Conservation (phyloP, 2,888 invertebrate genomes). For the Drosophila leonis region DNA sequence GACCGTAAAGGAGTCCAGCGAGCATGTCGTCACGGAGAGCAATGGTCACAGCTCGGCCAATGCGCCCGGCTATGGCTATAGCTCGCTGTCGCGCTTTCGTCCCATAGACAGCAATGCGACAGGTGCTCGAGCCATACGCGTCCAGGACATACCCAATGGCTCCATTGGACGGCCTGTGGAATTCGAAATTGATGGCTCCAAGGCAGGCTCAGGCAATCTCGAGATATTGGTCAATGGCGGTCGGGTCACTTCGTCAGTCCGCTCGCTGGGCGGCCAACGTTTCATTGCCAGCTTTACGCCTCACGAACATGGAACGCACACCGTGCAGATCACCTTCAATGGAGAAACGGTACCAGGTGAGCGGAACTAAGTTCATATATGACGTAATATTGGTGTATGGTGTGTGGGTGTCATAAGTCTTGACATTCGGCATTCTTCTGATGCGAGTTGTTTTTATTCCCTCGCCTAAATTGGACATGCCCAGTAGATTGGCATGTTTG, state of each 20-base stretch:
- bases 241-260: constrained; percentile 96
- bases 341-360: constrained; percentile 95
- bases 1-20: constrained; percentile 84
- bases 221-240: constrained; percentile 98
- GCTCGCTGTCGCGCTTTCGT: constrained; percentile 83
- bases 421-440: constrained; percentile 27
- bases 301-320: constrained; percentile 93
- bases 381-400: constrained; percentile 16
- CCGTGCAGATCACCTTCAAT: constrained; percentile 97
- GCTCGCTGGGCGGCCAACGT: constrained; percentile 94
- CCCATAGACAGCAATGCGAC: constrained; percentile 87
- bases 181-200: constrained; percentile 98
- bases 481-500: constrained; percentile 11
- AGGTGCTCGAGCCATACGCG: constrained; percentile 94
- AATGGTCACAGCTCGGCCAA: constrained; percentile 63
- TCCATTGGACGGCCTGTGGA: constrained; percentile 96
- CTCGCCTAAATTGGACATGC: constrained; percentile 36
- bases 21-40: constrained; percentile 84
- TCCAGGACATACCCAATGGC: constrained; percentile 94
- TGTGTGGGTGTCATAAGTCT: constrained; percentile 32
- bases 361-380: constrained; percentile 82
- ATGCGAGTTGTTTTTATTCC: constrained; percentile 8
- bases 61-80: constrained; percentile 73
- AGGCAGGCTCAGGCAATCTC: constrained; percentile 98
- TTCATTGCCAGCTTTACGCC: constrained; percentile 97